These are phyloP conservation scores for Camponotus floridanus DNA, from an alignment of 1,140 invertebrate species.

Conservation along the genomic window DNA sequence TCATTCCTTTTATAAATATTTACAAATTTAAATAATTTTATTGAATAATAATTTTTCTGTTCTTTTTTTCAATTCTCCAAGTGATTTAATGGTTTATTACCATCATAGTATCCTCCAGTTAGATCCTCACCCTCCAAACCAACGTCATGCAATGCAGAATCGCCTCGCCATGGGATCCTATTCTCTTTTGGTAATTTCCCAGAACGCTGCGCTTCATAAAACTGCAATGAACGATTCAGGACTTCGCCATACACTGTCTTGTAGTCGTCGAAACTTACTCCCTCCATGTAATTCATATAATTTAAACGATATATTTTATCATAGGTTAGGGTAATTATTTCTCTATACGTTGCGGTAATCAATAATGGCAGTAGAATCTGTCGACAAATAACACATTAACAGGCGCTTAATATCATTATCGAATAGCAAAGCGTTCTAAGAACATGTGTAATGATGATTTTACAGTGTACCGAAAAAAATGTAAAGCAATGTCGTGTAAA, in stretches of 20 bases:
- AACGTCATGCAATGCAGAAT: constrained; percentile 88
- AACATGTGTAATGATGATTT: constrained; percentile 5
- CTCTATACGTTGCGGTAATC: constrained; percentile 20
- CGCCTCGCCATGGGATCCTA: constrained; percentile 87
- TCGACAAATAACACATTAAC: constrained; percentile 31
- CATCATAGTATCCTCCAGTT: constrained; percentile 90
- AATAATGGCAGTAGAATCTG: constrained; percentile 58
- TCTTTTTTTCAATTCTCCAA: no score
- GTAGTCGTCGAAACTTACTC: no score
- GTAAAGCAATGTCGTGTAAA: constrained; percentile 30
- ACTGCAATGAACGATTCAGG: constrained; percentile 87
- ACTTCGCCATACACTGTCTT: constrained; percentile 84
- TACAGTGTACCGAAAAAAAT: constrained; percentile 8
- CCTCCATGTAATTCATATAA: no score
- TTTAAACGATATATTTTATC: no score
- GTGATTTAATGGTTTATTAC: constrained; percentile 81
- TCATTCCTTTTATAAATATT: no score
- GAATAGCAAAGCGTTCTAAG: not conserved
- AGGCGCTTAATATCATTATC: not conserved
- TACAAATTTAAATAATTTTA: not conserved
- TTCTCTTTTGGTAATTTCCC: constrained; percentile 87
- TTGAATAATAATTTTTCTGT: not conserved
- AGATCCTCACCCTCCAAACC: constrained; percentile 87
- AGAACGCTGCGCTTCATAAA: constrained; percentile 90
- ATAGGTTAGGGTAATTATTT: constrained; percentile 20